phyloP scores from a whole-genome alignment of 2,888 invertebrate genomes.

The Drosophila infuscata region DNA sequence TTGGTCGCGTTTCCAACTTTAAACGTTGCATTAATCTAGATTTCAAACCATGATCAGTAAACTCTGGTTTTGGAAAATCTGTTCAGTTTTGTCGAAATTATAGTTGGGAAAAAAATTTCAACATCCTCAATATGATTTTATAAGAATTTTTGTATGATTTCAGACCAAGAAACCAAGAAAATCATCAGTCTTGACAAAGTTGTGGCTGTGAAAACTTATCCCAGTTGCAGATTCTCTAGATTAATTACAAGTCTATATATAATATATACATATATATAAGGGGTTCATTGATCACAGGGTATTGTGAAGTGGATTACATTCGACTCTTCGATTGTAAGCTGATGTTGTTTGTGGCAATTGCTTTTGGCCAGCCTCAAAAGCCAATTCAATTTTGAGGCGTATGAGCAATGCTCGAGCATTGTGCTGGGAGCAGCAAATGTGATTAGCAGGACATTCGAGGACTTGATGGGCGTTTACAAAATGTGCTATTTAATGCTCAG shows the following conservation, averaged over 20 bases:
- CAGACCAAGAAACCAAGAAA: not conserved
- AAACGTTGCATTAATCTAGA: no score
- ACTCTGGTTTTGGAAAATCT: not conserved
- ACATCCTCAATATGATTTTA: not conserved
- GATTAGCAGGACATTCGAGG: slow-evolving; percentile 65
- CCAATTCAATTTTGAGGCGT: slow-evolving; percentile 59
- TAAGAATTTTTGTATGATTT: not conserved
- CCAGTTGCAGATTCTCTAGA: not conserved
- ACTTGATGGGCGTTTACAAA: slow-evolving; percentile 38
- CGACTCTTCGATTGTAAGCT: not conserved
- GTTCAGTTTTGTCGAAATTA: not conserved
- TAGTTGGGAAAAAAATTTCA: no score
- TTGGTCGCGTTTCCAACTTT: not conserved
- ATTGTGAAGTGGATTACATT: not conserved
- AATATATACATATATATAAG: not conserved
- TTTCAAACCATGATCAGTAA: not conserved
- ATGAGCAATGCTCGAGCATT: slow-evolving; percentile 5
- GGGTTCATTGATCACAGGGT: not conserved
- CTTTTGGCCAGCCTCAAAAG: slow-evolving; percentile 42
- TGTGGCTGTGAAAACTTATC: no score
- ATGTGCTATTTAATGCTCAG: slow-evolving; percentile 66
- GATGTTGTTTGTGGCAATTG: slow-evolving; percentile 10
- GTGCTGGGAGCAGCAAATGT: slow-evolving; percentile 40
- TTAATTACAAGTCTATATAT: not conserved
- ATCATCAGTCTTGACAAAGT: no score